These are phyloP conservation scores for Apistogramma diplotaenia DNA, from an alignment of 2,113 vertebrate species.

Conservation along the genomic window DNA sequence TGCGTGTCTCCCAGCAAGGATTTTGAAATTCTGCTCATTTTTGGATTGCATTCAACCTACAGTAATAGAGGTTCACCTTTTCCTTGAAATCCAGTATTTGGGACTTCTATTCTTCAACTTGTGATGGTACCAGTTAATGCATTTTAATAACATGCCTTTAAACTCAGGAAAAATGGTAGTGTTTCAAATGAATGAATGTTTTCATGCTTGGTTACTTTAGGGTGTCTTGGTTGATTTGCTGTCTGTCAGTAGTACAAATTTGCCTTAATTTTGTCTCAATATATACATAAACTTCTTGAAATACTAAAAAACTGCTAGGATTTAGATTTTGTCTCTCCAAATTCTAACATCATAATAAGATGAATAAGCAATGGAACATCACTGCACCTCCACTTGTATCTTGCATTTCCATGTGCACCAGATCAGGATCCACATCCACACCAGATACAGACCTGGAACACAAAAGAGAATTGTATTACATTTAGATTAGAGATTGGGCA, in stretches of 20 bases:
- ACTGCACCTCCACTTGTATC: constrained; percentile 86
- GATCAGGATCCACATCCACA: constrained; percentile 86
- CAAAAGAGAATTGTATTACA: neutral
- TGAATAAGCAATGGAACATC: neutral
- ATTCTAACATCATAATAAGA: neutral
- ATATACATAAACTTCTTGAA: neutral
- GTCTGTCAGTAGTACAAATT: neutral
- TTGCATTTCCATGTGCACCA: constrained; percentile 97
- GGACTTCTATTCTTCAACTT: neutral
- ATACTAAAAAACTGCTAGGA: neutral
- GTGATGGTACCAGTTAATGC: neutral
- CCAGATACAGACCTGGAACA: constrained; percentile 86
- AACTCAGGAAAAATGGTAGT: neutral
- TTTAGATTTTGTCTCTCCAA: neutral
- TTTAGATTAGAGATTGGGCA: neutral
- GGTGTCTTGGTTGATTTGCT: neutral
- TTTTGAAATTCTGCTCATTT: neutral
- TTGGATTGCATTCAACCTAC: neutral
- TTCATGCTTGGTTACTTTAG: neutral
- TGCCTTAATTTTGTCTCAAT: neutral
- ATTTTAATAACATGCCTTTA: neutral
- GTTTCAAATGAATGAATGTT: neutral
- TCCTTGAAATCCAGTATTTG: neutral
- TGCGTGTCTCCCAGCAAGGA: neutral
- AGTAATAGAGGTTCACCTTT: neutral